Base-by-base conservation (phyloP, 2,888 invertebrate genomes). In the Drosophila greeni region DNA sequence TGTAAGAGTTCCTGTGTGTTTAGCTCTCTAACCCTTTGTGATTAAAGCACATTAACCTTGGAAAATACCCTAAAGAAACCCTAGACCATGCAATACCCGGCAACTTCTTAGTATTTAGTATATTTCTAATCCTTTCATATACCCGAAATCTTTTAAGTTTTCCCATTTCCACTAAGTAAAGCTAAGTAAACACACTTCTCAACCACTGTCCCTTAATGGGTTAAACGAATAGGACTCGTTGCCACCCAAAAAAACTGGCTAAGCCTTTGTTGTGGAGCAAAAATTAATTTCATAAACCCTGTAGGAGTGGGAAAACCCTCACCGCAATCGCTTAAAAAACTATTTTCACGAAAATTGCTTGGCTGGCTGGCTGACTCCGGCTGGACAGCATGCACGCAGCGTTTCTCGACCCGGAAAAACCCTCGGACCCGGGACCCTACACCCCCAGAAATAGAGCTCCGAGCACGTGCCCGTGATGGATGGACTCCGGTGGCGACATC, bases 381-480 rank as follows among this genome's bases (percentile, higher is more conserved):
- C 16, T 16, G 29, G 29, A 29, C 37, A 20, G 18, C 29, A 18
- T 20, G 47, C n/a, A 9, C 23, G 18, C 39, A 16, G 16, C 26
- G 12, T 7, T 18, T 29, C 16, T 29, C 29, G 29, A 45, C 14
- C 29, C 45, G 45, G 33, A 18, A 18, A 42, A 18, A 31, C 18
- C 26, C 24, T 29, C 26, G 26, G 26, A 29, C 26, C 26, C 8
- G 7, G 5, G 26, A 26, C 8, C 24, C 37, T 24, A n/a, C n/a
- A n/a, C n/a, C n/a, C 9, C 12, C 9, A 11, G 7, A 43, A 16
- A 34, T 18, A 23, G 18, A 36, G n/a, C 56, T 20, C 14, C 16
- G 34, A 55, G 74, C 79, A 82, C 80, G 82, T 84, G 70, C 74
- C 65, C 66, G 47, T 82, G 84, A 84, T 74, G 74, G 66, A 79